A percentile compares a stretch with the other conserved stretches of the same genome.
phyloP scores from a whole-genome alignment of 2,888 invertebrate species.

The Agriotes lineatus region DNA sequence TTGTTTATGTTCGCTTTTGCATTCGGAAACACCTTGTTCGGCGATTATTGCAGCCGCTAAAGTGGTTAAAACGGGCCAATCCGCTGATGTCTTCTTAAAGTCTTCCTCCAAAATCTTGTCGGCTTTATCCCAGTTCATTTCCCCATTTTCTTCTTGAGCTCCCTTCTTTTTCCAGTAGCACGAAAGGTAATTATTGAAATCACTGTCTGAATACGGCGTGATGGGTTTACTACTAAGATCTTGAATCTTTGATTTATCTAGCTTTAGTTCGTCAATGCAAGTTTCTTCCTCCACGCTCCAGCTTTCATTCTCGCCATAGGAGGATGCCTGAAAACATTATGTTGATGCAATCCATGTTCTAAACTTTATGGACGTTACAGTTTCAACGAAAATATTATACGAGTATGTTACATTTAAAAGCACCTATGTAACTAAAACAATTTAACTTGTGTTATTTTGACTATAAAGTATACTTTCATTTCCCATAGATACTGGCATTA shows the following conservation, averaged over 20 bases:
- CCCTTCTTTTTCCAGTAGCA: constrained; percentile 19
- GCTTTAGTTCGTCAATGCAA: background rate
- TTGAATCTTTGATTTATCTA: background rate
- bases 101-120: background rate
- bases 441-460: too few species aligned
- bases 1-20: background rate
- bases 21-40: background rate
- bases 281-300: constrained; percentile 6
- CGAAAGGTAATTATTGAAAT: constrained; percentile 2
- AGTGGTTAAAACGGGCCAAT: background rate
- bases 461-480: too few species aligned
- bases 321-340: too few species aligned
- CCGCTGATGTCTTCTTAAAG: background rate
- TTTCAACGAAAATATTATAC: too few species aligned
- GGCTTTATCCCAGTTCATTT: background rate
- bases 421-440: too few species aligned
- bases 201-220: background rate
- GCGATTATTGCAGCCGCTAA: background rate
- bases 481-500: too few species aligned
- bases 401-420: too few species aligned
- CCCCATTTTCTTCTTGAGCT: background rate
- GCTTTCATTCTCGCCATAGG: background rate
- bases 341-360: too few species aligned
- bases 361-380: too few species aligned
- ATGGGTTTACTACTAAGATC: background rate